Evolutionary conservation across 2,888 invertebrate species (phyloP).

Genomic region (Meghimatium bilineatum): DNA sequence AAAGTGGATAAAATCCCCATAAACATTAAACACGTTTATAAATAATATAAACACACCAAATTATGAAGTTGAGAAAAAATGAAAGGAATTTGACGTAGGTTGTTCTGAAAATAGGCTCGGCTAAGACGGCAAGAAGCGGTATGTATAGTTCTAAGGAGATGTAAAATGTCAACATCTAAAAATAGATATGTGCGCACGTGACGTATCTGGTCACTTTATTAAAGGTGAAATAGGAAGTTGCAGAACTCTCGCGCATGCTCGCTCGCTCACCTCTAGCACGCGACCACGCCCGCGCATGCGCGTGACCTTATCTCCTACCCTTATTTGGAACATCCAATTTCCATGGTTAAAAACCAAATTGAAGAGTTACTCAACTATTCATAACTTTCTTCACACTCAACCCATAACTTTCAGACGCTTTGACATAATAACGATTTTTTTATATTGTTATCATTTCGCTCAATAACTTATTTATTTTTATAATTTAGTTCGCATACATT

Average conservation of each 20-base stretch:
- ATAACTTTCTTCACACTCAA: no score
- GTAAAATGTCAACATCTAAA: not conserved
- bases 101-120: not conserved
- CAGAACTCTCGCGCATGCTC: conserved; percentile 5
- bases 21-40: not conserved
- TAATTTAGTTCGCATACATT: no score
- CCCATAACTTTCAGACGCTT: no score
- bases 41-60: not conserved
- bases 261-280: conserved; percentile 13
- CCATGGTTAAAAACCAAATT: conserved; percentile 21
- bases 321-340: conserved; percentile 37
- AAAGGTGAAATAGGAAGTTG: conserved; percentile 3
- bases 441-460: no score
- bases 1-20: no score
- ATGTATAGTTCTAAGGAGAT: not conserved
- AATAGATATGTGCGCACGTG: conserved; percentile 16
- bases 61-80: not conserved
- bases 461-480: no score
- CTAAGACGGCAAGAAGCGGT: not conserved
- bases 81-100: conserved; percentile 3
- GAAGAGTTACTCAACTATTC: no score
- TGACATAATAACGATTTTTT: no score
- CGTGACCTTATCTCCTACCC: conserved; percentile 44
- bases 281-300: conserved; percentile 39
- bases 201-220: not conserved